A percentile compares a stretch with the other conserved stretches of the same genome.
phyloP scores from a whole-genome alignment of 2,797 vertebrate species.

The Sorex maritimensis region DNA sequence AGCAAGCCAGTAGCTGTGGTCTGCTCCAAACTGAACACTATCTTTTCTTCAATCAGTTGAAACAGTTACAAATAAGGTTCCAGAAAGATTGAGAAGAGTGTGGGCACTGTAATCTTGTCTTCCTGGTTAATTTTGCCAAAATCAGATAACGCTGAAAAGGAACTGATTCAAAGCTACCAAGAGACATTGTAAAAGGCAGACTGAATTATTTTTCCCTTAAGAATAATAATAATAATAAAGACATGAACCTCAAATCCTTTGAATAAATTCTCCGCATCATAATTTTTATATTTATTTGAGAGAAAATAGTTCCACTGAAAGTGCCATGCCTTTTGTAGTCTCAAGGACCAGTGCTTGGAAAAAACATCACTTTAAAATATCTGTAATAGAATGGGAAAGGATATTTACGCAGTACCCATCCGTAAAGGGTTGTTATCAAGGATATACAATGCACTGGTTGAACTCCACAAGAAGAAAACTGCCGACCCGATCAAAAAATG shows the following conservation, averaged over 20 bases:
- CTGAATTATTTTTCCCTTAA: background rate
- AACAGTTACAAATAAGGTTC: constrained; percentile 68
- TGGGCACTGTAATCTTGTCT: constrained; percentile 70
- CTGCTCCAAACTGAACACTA: constrained; percentile 62
- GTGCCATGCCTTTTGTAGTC: background rate
- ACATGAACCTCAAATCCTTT: background rate
- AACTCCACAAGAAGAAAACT: too few relatives aligned
- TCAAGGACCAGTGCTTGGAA: constrained; percentile 1
- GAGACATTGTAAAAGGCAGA: constrained; percentile 55
- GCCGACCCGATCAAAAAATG: too few relatives aligned
- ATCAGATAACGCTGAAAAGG: constrained; percentile 73
- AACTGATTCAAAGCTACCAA: constrained; percentile 41
- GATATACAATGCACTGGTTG: too few relatives aligned
- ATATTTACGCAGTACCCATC: too few relatives aligned
- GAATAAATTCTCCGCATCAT: constrained; percentile 24
- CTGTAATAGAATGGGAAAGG: background rate
- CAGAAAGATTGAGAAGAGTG: constrained; percentile 70
- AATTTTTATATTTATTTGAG: constrained; percentile 30
- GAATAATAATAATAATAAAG: constrained; percentile 20
- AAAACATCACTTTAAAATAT: background rate
- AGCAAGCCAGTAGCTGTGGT: constrained; percentile 71
- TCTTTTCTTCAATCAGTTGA: constrained; percentile 74
- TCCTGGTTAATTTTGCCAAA: constrained; percentile 74
- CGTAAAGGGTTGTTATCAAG: too few relatives aligned
- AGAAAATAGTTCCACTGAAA: constrained; percentile 50